Percentiles rank a stretch among this genome's conserved stretches.
Evolutionary conservation across 1,140 invertebrate genomes (phyloP).

Genomic region (Dolichoris vasculosae): DNA sequence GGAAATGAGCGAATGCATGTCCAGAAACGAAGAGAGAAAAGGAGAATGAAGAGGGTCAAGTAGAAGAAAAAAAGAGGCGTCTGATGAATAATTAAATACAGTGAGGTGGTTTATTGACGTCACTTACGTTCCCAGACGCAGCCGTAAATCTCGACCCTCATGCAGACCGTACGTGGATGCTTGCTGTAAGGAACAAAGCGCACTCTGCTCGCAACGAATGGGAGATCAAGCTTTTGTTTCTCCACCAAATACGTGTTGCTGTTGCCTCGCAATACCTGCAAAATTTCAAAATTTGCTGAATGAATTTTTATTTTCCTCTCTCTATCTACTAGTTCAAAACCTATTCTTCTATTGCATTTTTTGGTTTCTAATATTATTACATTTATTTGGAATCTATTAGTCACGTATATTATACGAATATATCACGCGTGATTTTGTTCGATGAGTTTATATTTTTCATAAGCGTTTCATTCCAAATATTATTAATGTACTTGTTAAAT

Average conservation of each 20-base stretch:
- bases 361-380: neutral
- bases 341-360: neutral
- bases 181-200: conserved; percentile 92
- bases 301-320: neutral
- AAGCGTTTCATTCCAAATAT: no score
- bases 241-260: conserved; percentile 91
- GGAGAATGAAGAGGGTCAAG: neutral
- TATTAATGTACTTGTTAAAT: no score
- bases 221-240: conserved; percentile 85
- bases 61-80: neutral
- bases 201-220: conserved; percentile 89
- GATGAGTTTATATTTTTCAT: no score
- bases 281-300: conserved; percentile 36
- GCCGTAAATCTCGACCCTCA: conserved; percentile 93
- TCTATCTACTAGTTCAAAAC: neutral
- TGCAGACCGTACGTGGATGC: conserved; percentile 91
- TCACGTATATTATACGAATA: no score
- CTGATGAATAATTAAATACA: conserved; percentile 40
- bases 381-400: no score
- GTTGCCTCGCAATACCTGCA: conserved; percentile 90
- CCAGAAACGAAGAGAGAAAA: neutral
- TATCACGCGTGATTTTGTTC: no score
- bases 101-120: conserved; percentile 22
- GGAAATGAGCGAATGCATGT: neutral
- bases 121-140: conserved; percentile 90